phyloP scores from a whole-genome alignment of 2,797 vertebrate species.

The Bufotes viridis region DNA sequence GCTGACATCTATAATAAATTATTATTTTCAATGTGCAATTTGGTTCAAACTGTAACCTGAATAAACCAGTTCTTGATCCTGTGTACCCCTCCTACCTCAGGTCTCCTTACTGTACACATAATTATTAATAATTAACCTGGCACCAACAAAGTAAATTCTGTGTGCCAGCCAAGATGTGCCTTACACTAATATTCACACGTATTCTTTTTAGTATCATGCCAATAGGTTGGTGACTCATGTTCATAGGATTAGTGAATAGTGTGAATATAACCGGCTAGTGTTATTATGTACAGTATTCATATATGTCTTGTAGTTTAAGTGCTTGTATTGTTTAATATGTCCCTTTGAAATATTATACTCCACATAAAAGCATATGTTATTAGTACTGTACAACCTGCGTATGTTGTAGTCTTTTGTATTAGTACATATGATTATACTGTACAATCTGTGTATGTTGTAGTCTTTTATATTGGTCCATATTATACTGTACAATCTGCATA shows the following conservation, averaged over 20 bases:
- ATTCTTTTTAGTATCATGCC: not conserved
- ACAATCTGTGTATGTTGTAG: too few relatives aligned
- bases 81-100: not conserved
- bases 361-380: not conserved
- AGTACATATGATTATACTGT: too few relatives aligned
- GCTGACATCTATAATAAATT: not conserved
- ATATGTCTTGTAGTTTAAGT: not conserved
- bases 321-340: not conserved
- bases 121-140: constrained; percentile 12
- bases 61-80: constrained; percentile 5
- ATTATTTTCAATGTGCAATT: not conserved
- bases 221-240: not conserved
- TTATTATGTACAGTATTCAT: not conserved
- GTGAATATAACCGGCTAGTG: not conserved
- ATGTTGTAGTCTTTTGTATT: not conserved
- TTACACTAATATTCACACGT: not conserved
- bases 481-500: too few relatives aligned
- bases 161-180: not conserved
- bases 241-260: not conserved
- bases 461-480: too few relatives aligned
- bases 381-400: not conserved
- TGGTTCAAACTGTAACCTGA: not conserved
- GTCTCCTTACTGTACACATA: constrained; percentile 14
- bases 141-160: not conserved
- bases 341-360: not conserved